These are phyloP conservation scores for Lycodopsis pacificus DNA, from an alignment of 2,797 vertebrate genomes.

Conservation along the genomic window DNA sequence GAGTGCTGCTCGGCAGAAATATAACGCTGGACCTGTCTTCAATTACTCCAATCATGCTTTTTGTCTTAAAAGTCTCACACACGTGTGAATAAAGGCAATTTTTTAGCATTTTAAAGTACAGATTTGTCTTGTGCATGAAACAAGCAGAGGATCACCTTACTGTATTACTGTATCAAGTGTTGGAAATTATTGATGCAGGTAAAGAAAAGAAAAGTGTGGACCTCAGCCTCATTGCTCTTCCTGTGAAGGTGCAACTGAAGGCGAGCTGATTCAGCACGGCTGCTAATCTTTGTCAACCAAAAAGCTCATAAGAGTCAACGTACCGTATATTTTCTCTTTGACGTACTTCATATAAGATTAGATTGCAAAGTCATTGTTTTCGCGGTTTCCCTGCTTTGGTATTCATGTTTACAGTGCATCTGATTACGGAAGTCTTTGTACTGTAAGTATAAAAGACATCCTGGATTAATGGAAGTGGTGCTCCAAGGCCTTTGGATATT, in stretches of 20 bases:
- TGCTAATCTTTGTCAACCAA: conserved; percentile 45
- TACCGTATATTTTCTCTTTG: neutral
- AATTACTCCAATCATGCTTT: conserved; percentile 13
- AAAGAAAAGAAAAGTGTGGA: conserved; percentile 47
- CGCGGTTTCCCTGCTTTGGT: conserved; percentile 24
- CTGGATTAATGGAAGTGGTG: conserved; percentile 59
- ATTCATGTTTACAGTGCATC: conserved; percentile 63
- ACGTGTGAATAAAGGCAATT: neutral
- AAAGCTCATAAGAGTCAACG: conserved; percentile 31
- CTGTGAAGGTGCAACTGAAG: conserved; percentile 41
- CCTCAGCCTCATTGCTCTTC: conserved; percentile 56
- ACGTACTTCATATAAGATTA: neutral
- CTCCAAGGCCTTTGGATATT: conserved; percentile 73
- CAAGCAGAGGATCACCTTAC: conserved; percentile 20
- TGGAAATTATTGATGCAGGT: conserved; percentile 34
- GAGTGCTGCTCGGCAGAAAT: conserved; percentile 19
- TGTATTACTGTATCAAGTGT: conserved; percentile 34
- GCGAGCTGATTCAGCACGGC: conserved; percentile 62
- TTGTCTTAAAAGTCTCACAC: conserved; percentile 9
- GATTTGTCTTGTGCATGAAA: conserved; percentile 16
- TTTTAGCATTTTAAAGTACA: neutral
- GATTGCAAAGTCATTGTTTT: conserved; percentile 14
- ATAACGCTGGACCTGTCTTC: conserved; percentile 23
- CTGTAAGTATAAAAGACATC: conserved; percentile 51
- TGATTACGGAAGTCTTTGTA: conserved; percentile 49